phyloP scores from a whole-genome alignment of 2,797 vertebrate species.

The Anableps anableps region DNA sequence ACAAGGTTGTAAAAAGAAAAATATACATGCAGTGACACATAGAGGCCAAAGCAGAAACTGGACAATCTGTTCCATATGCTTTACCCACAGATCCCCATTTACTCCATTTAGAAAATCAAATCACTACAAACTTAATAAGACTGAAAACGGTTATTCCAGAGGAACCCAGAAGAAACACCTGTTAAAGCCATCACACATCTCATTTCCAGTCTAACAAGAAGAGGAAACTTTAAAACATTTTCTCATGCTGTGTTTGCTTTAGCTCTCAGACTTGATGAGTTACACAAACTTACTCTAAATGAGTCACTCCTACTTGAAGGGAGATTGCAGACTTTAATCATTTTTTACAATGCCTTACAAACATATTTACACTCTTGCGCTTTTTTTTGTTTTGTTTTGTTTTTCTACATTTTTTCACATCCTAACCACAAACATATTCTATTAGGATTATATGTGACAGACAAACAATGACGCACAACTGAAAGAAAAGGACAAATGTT shows the following conservation, averaged over 20 bases:
- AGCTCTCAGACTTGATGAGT: constrained; percentile 45
- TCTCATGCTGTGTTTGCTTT: constrained; percentile 49
- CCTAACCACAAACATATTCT: neutral
- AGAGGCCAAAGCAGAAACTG: constrained; percentile 58
- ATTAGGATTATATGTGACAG: neutral
- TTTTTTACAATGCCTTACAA: neutral
- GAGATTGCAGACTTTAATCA: constrained; percentile 19
- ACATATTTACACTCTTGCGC: neutral
- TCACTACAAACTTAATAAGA: constrained; percentile 39
- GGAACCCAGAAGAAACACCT: constrained; percentile 50
- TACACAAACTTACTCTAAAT: constrained; percentile 47
- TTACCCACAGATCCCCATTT: constrained; percentile 53
- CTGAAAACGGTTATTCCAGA: constrained; percentile 39
- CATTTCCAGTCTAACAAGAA: constrained; percentile 45
- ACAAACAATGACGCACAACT: neutral
- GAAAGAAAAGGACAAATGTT: neutral
- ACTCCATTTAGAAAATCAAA: constrained; percentile 48
- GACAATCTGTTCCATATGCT: constrained; percentile 80
- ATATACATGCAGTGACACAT: constrained; percentile 78
- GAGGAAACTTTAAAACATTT: constrained; percentile 49
- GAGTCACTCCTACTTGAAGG: constrained; percentile 35
- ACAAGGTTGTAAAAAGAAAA: constrained; percentile 82
- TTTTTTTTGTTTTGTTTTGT: neutral
- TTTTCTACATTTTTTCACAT: neutral
- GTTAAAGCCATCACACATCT: constrained; percentile 58